Percentiles rank a stretch among this genome's conserved stretches.
Evolutionary conservation across 1,140 invertebrate species (phyloP).

Genomic region (Lasioglossum baleicum): DNA sequence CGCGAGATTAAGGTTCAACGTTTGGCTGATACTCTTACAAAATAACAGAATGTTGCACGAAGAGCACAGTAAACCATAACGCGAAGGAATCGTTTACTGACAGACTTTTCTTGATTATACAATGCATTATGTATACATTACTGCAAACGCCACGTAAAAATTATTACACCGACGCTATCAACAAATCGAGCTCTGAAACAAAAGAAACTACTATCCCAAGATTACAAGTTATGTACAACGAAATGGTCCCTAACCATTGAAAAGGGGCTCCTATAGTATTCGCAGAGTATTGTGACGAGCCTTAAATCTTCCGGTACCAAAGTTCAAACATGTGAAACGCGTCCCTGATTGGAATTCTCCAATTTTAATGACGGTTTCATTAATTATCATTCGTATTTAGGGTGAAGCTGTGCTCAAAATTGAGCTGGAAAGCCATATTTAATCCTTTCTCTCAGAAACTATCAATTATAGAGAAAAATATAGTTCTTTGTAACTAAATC

Average conservation of each 20-base stretch:
- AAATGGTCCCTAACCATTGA: constrained; percentile 50
- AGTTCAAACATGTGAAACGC: not conserved
- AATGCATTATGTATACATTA: not conserved
- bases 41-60: not conserved
- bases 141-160: not conserved
- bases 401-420: too few species aligned
- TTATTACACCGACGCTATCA: constrained; percentile 7
- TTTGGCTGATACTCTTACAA: not conserved
- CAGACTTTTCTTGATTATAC: not conserved
- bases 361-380: too few species aligned
- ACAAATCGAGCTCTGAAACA: constrained; percentile 21
- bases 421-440: too few species aligned
- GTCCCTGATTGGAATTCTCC: too few species aligned
- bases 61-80: not conserved
- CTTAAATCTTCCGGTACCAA: not conserved
- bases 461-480: too few species aligned
- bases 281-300: constrained; percentile 31
- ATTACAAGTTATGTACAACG: constrained; percentile 52
- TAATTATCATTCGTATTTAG: too few species aligned
- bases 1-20: not conserved
- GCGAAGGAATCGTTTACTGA: not conserved
- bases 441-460: too few species aligned
- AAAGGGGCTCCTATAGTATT: constrained; percentile 41
- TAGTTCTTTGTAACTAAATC: too few species aligned
- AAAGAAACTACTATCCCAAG: constrained; percentile 19